phyloP scores from a whole-genome alignment of 2,113 vertebrate genomes.

The Zapus hudsonius region DNA sequence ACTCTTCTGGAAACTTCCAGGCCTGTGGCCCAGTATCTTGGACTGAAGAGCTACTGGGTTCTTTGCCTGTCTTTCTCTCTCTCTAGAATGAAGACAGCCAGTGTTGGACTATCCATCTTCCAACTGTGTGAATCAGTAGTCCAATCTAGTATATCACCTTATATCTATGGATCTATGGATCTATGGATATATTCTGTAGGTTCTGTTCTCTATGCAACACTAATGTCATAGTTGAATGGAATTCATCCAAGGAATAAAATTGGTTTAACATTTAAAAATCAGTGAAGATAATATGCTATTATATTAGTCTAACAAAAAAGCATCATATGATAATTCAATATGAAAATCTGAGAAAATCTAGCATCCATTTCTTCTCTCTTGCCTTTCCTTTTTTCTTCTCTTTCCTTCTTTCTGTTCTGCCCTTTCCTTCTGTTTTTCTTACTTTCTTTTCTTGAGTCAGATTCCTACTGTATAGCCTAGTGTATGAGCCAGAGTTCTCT shows the following conservation, averaged over 20 bases:
- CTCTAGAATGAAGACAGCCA: neutral
- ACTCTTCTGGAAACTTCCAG: neutral
- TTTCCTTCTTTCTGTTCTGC: too few species aligned
- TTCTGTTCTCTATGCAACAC: neutral
- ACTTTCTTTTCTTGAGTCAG: too few species aligned
- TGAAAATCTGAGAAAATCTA: conserved; percentile 25
- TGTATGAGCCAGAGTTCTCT: neutral
- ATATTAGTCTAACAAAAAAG: neutral
- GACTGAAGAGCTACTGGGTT: too few species aligned
- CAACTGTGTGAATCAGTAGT: too few species aligned
- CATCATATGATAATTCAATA: neutral
- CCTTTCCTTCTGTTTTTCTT: too few species aligned
- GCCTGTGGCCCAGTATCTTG: neutral
- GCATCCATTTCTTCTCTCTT: neutral
- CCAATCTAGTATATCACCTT: too few species aligned
- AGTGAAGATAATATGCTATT: neutral
- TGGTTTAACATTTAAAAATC: neutral
- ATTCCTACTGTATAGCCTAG: too few species aligned
- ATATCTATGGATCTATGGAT: too few species aligned
- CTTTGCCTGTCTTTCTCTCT: neutral
- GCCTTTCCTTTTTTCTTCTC: too few species aligned
- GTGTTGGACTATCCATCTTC: too few species aligned
- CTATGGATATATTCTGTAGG: too few species aligned
- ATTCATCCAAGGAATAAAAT: conserved; percentile 15
- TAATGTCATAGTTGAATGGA: neutral